phyloP scores from a whole-genome alignment of 64 coral and sea anemone genomes.

The Cladopsammia gracilis region DNA sequence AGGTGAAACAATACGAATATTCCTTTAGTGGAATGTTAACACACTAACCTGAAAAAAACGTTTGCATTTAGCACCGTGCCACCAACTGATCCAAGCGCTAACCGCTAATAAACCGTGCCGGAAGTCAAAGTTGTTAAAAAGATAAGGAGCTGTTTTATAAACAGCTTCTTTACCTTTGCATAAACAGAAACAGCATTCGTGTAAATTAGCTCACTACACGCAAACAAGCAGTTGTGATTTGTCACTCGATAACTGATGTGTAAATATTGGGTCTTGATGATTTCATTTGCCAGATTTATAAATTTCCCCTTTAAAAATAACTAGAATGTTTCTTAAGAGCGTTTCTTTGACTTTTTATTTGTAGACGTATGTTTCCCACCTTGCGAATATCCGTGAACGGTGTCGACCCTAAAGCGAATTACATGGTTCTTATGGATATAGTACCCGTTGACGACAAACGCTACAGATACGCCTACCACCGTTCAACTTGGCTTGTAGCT shows the following conservation, averaged over 20 bases:
- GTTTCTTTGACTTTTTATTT: neutral
- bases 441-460: constrained; percentile 98
- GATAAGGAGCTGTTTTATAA: constrained; percentile 59
- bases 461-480: constrained; percentile 98
- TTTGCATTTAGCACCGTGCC: constrained; percentile 21
- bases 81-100: constrained; percentile 34
- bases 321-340: neutral
- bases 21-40: constrained; percentile 4
- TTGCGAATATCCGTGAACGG: constrained; percentile 94
- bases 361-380: constrained; percentile 97
- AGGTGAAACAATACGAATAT: constrained; percentile 68
- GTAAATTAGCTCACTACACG: constrained; percentile 30
- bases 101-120: constrained; percentile 49
- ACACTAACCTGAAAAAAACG: constrained; percentile 18
- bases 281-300: constrained; percentile 17
- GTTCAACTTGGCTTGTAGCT: constrained; percentile 97
- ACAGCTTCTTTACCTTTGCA: constrained; percentile 27
- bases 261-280: neutral
- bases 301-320: neutral
- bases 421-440: constrained; percentile 98
- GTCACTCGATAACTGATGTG: constrained; percentile 19
- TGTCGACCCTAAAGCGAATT: constrained; percentile 95
- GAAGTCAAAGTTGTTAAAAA: constrained; percentile 59
- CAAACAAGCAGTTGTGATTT: constrained; percentile 46
- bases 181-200: constrained; percentile 3